phyloP scores from a whole-genome alignment of 2,113 vertebrate genomes.

The Oncorhynchus keta region DNA sequence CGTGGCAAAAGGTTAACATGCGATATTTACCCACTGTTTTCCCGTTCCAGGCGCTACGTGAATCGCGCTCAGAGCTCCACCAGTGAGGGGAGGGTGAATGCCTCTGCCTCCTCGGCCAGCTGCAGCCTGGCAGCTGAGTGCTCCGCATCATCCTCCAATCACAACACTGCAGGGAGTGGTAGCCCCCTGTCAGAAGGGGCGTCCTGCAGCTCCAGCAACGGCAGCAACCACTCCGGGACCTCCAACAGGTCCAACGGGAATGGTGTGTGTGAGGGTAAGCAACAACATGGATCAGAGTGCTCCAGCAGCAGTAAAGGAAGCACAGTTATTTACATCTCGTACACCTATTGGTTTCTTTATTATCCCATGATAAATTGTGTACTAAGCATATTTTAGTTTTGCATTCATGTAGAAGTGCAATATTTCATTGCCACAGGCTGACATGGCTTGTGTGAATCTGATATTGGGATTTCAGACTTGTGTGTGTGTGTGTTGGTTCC shows the following conservation, averaged over 20 bases:
- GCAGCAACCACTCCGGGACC: conserved; percentile 69
- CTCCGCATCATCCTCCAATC: conserved; percentile 52
- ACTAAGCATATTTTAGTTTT: too few species aligned
- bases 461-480: neutral
- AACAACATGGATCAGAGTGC: neutral
- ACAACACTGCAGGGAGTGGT: conserved; percentile 53
- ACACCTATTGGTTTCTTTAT: too few species aligned
- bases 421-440: too few species aligned
- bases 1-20: neutral
- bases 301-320: too few species aligned
- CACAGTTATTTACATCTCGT: too few species aligned
- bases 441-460: too few species aligned
- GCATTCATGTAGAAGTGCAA: too few species aligned
- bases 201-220: conserved; percentile 62
- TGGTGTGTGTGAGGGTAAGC: conserved; percentile 81
- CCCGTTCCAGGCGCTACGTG: conserved; percentile 82
- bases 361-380: too few species aligned
- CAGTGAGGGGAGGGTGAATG: conserved; percentile 64
- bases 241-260: conserved; percentile 74
- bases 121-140: conserved; percentile 69
- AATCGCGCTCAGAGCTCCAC: conserved; percentile 76
- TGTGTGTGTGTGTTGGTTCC: conserved; percentile 16
- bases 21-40: neutral
- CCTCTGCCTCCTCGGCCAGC: conserved; percentile 56
- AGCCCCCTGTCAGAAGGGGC: conserved; percentile 67